phyloP scores from a whole-genome alignment of 2,888 invertebrate species.

The Rosalia funebris region DNA sequence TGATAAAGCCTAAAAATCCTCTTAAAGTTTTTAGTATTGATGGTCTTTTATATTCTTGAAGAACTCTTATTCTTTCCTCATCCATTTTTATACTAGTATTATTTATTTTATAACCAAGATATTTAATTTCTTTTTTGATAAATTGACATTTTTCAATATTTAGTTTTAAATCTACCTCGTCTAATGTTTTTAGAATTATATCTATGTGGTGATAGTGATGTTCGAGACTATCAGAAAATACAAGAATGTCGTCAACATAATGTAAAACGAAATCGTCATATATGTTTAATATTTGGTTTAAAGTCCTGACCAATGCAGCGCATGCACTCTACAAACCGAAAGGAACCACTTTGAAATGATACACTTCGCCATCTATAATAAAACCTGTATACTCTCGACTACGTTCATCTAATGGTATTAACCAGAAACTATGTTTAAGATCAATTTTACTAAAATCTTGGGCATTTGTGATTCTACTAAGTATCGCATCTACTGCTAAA shows the following conservation, averaged over 20 bases:
- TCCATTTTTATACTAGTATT: neutral
- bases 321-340: no score
- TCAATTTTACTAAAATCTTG: slow-evolving; percentile 4
- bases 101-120: slow-evolving; percentile 3
- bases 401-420: neutral
- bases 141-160: no score
- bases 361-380: no score
- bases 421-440: slow-evolving; percentile 17
- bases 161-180: neutral
- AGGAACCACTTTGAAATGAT: no score
- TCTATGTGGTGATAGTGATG: no score
- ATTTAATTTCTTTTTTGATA: no score
- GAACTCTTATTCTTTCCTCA: neutral
- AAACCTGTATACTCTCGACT: no score
- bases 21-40: neutral
- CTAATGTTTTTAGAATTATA: neutral
- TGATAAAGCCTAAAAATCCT: neutral
- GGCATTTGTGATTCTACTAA: neutral
- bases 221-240: neutral
- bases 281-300: neutral
- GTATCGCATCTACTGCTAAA: neutral
- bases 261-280: slow-evolving; percentile 1
- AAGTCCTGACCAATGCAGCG: no score
- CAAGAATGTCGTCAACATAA: neutral
- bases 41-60: neutral